Conservation (phyloP, 2,797 vertebrate species). For the Poecile montanus region DNA sequence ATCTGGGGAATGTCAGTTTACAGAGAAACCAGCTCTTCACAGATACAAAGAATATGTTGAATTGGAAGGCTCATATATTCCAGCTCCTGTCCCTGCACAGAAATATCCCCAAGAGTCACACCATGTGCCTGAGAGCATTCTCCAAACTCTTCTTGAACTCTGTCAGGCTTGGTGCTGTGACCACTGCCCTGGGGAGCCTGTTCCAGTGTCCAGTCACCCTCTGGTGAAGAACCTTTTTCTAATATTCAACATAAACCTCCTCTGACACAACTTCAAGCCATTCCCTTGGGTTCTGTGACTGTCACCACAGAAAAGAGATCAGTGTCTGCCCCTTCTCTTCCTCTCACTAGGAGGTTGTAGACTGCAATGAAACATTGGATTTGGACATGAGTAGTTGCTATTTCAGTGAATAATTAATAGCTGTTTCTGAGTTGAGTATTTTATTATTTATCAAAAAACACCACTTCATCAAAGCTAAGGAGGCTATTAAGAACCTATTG, state of each 20-base stretch:
- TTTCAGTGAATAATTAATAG: background rate
- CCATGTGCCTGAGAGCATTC: background rate
- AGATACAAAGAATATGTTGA: background rate
- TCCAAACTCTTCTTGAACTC: background rate
- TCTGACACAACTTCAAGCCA: background rate
- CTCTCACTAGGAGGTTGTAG: background rate
- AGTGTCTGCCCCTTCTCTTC: background rate
- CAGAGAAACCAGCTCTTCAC: background rate
- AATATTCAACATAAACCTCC: background rate
- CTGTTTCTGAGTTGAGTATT: background rate
- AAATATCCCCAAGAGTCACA: background rate
- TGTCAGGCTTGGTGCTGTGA: background rate
- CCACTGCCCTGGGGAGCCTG: background rate
- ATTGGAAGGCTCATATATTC: background rate
- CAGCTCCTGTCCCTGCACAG: background rate
- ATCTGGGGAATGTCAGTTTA: background rate
- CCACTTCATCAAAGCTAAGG: background rate
- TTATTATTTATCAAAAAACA: background rate
- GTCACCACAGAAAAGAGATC: background rate
- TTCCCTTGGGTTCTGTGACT: background rate
- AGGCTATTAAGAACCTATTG: background rate
- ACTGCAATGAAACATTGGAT: background rate
- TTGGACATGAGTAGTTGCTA: background rate
- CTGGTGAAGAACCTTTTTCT: background rate
- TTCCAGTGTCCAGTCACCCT: background rate